Evolutionary conservation across 2,888 invertebrate species (phyloP), one percentile per base, ranked within the genome.

Genomic region (Ophion costatus): DNA sequence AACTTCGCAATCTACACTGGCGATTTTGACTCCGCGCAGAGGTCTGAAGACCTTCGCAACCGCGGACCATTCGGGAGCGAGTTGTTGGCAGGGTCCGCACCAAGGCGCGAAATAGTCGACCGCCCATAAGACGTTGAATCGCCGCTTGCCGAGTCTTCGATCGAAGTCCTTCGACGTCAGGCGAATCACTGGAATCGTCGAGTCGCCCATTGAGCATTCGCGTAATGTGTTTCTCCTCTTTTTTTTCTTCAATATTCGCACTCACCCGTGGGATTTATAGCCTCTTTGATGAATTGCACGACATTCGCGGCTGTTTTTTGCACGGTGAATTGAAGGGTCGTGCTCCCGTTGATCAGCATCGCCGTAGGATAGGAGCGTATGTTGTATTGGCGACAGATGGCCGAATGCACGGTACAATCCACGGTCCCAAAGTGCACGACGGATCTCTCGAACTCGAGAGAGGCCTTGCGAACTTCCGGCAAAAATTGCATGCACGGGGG

Each of bases 41-140:
- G 78, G 64, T 70, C 87, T 89, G 86, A 95, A 93, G 84, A 95
- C 93, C 91, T 95, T 95, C 2, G 96, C 96, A 51, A 97, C 94
- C 90, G 94, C 94, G 63, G 96, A 94, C 95, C 96, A 97, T 89
- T 96, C 95, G 0, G 96, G 96, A 11, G 95, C 95, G 86, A 97
- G 93, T 90, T 95, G 95, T 89, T 96, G 96, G 91, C 97, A 97
- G 0, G 96, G 96, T 2, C 95, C 96, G 94, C 97, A 97, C 96
- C 96, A 97, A 0, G 96, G 96, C 14, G 96, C 96, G 91, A 95
- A 97, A 93, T 95, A 97, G 93, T 96, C 96, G 2, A 97, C 95
- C 33, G 96, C 91, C 96, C 96, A 97, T 5, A 96, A 92, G 82
- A 95, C 95, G 69, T 94, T 94, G 10, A 91, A 90, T 1, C 94